phyloP scores from a whole-genome alignment of 1,140 invertebrate genomes.

The Aphelinus certus region DNA sequence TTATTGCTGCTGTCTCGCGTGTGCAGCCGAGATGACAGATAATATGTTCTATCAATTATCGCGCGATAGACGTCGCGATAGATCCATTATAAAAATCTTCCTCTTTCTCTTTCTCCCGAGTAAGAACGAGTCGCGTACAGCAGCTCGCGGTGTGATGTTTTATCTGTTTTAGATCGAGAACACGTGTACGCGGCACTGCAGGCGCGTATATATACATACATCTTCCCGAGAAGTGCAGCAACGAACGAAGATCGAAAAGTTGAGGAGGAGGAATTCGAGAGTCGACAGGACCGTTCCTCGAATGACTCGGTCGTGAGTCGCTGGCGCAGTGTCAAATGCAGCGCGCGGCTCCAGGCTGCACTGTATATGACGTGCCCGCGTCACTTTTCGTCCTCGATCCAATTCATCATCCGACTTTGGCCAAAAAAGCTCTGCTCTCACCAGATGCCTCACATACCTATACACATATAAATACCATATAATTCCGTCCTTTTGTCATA shows the following conservation, averaged over 20 bases:
- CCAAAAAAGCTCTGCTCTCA: constrained; percentile 1
- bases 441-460: no score
- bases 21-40: constrained; percentile 3
- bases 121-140: not conserved
- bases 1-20: no score
- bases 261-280: constrained; percentile 25
- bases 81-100: constrained; percentile 11
- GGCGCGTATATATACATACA: not conserved
- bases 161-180: constrained; percentile 17
- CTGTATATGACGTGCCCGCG: constrained; percentile 13
- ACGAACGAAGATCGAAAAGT: constrained; percentile 29
- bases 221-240: not conserved
- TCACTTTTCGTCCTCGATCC: constrained; percentile 36
- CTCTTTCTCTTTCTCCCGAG: not conserved
- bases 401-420: constrained; percentile 26
- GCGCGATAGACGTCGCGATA: constrained; percentile 16
- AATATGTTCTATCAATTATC: constrained; percentile 22
- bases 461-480: no score
- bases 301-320: constrained; percentile 1
- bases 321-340: not conserved
- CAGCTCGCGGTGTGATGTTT: constrained; percentile 1
- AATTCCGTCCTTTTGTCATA: no score
- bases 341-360: not conserved
- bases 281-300: constrained; percentile 31
- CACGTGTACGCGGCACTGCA: not conserved